phyloP scores from a whole-genome alignment of 2,888 invertebrate genomes.

The Drosophila cognata region DNA sequence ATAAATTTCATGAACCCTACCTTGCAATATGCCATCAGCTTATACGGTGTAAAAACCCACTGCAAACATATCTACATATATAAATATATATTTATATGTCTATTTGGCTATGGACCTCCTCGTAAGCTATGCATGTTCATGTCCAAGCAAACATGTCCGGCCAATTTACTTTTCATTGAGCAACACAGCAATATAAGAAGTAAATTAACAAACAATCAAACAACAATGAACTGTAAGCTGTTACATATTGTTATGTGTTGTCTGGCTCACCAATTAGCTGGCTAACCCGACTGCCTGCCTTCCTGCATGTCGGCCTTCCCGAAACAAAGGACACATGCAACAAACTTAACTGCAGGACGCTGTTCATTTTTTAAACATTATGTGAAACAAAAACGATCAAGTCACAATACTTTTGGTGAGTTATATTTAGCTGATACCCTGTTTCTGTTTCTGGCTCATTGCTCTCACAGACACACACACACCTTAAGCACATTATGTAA shows the following conservation, averaged over 20 bases:
- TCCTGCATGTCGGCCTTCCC: conserved; percentile 2
- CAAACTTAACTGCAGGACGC: conserved; percentile 40
- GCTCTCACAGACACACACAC: conserved; percentile 24
- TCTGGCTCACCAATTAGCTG: conserved; percentile 78
- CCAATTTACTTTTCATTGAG: conserved; percentile 78
- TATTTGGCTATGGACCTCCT: conserved; percentile 54
- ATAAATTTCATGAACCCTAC: conserved; percentile 71
- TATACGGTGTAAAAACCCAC: conserved; percentile 53
- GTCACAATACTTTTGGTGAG: background rate
- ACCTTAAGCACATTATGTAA: conserved; percentile 14
- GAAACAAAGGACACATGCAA: conserved; percentile 51
- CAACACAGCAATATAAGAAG: conserved; percentile 25
- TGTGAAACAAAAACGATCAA: background rate
- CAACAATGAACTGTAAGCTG: conserved; percentile 63
- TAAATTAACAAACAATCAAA: conserved; percentile 14
- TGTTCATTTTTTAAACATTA: conserved; percentile 35
- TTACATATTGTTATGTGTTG: conserved; percentile 80
- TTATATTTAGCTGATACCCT: conserved; percentile 6
- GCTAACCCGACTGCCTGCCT: conserved; percentile 29
- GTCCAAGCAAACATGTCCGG: conserved; percentile 56
- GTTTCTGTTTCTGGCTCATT: conserved; percentile 8
- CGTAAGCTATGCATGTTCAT: conserved; percentile 56
- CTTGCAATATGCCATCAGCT: conserved; percentile 56
- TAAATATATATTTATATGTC: conserved; percentile 20
- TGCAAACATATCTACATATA: conserved; percentile 19